Base-by-base conservation (phyloP, 2,888 invertebrate species). In the Trichogramma dendrolimi region DNA sequence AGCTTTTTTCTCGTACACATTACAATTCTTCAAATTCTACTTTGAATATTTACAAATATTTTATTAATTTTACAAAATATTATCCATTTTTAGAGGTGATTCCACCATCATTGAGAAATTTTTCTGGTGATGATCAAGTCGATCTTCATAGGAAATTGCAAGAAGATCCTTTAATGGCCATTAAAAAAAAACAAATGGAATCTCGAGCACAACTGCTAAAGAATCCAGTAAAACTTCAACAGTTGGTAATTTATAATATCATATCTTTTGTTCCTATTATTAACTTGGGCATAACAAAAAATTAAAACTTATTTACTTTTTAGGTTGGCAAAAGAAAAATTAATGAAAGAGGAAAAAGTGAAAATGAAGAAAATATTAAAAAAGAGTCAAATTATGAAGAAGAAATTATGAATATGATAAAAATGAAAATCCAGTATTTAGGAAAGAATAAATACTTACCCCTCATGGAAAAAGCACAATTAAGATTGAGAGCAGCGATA, bases 91-190 rank as follows among this genome's bases (percentile, higher is more conserved):
- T 60, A 81, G 90, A 90, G 77, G 86, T 86, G 68, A 88, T 92
- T 58, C 91, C 92, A n/a, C 90, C 86, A 55, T 88, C 88, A 0
- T 83, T 88, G 68, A 79, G 87, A 48, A 83, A 80, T 57, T 79
- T 83, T 62, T 81, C 82, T 42, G 82, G 82, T 4, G 84, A 84
- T 39, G 84, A 87, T 58, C 89, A 92, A 80, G 91, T 95, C 8
- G 96, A 96, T 77, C 83, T 95, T 72, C 88, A 86, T 52, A 86
- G 94, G 27, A 96, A 96, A 80, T 84, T 95, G 66, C 86, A 95
- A 75, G 96, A 97, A 79, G 97, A 97, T 82, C 97, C 97, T 0
- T 79, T 97, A 47, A 87, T 93, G 75, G 84, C 90, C 4, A 96
- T 97, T 6, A 92, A 90, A 72, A 91, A 94, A 74, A 86, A 91